phyloP scores from a whole-genome alignment of 2,797 vertebrate species.

The Lutjanus campechanus region DNA sequence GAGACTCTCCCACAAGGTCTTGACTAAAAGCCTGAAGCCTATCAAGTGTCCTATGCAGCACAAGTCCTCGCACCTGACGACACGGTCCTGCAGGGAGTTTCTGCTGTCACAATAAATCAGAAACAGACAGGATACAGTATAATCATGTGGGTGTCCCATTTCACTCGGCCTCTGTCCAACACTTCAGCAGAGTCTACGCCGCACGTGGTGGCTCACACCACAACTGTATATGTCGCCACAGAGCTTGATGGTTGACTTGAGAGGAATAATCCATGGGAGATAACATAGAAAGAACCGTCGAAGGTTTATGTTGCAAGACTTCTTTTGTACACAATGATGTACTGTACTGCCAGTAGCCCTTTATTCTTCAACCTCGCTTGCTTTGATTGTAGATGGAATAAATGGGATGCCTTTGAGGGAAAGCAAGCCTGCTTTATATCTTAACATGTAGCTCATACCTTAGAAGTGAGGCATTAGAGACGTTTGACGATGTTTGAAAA shows the following conservation, averaged over 20 bases:
- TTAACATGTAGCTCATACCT: conserved; percentile 52
- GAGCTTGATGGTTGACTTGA: conserved; percentile 83
- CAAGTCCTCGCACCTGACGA: conserved; percentile 78
- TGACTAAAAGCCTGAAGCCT: conserved; percentile 70
- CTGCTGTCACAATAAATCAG: conserved; percentile 84
- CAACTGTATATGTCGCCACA: conserved; percentile 42
- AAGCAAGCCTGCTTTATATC: conserved; percentile 67
- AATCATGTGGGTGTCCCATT: conserved; percentile 78
- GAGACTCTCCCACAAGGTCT: conserved; percentile 72
- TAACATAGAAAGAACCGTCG: conserved; percentile 64
- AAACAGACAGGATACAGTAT: conserved; percentile 75
- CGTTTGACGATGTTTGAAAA: conserved; percentile 58
- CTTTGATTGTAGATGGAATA: conserved; percentile 63
- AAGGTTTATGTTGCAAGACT: conserved; percentile 66
- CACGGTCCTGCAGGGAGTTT: conserved; percentile 78
- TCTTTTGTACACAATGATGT: conserved; percentile 53
- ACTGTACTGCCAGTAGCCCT: conserved; percentile 57
- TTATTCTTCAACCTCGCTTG: conserved; percentile 41
- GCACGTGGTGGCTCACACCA: conserved; percentile 29
- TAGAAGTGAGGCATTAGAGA: conserved; percentile 55
- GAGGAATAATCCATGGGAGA: conserved; percentile 75
- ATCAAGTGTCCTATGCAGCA: conserved; percentile 75
- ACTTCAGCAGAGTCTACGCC: conserved; percentile 45
- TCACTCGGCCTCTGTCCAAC: conserved; percentile 67
- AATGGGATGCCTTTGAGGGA: conserved; percentile 52